Evolutionary conservation across 2,797 vertebrate genomes (phyloP).

Genomic region (Rhinella marina): DNA sequence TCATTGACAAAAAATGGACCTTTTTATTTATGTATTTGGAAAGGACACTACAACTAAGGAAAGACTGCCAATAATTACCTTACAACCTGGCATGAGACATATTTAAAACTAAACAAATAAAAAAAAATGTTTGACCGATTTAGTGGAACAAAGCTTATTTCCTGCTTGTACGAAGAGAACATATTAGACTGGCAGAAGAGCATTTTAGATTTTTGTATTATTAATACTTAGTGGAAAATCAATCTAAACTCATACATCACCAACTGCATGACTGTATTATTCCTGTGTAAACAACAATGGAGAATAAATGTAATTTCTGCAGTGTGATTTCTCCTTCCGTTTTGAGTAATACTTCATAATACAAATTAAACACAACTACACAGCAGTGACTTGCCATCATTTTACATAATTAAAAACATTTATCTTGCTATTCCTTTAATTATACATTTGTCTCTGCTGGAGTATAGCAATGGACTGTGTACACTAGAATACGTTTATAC

Average conservation of each 20-base stretch:
- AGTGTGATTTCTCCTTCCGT: constrained; percentile 31
- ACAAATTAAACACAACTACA: constrained; percentile 59
- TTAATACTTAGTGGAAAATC: constrained; percentile 18
- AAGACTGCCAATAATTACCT: not conserved
- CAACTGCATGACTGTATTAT: constrained; percentile 33
- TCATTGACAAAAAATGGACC: too few relatives aligned
- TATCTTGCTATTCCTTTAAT: constrained; percentile 62
- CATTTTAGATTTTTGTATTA: constrained; percentile 7
- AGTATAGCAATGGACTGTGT: constrained; percentile 42
- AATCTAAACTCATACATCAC: constrained; percentile 15
- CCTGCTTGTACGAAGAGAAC: not conserved
- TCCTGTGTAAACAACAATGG: constrained; percentile 7
- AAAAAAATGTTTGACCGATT: not conserved
- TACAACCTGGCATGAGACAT: too few relatives aligned
- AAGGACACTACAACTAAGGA: not conserved
- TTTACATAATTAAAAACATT: constrained; percentile 61
- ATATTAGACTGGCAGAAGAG: not conserved
- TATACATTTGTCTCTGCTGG: constrained; percentile 57
- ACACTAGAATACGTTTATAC: constrained; percentile 18
- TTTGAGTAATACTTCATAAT: constrained; percentile 50
- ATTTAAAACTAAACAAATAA: not conserved
- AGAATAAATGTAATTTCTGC: constrained; percentile 44
- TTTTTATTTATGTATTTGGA: too few relatives aligned
- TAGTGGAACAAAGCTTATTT: constrained; percentile 2
- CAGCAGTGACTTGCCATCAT: constrained; percentile 59